phyloP scores from a whole-genome alignment of 1,140 invertebrate species.

The Druon quercuslanigerum region DNA sequence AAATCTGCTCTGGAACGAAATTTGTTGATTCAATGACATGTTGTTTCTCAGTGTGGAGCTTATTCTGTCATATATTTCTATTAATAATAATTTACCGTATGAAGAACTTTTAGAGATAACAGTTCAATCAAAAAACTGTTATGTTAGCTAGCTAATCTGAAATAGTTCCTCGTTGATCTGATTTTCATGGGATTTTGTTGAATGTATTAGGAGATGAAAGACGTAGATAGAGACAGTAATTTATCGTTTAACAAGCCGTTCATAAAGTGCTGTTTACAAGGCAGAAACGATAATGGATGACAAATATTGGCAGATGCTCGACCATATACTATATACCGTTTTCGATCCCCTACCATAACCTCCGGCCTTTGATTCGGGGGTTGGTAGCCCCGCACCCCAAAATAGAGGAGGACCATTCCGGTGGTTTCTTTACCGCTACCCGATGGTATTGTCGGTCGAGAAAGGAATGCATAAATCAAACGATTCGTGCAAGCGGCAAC shows the following conservation, averaged over 20 bases:
- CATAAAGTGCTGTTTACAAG: constrained; percentile 69
- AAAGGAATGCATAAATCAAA: constrained; percentile 73
- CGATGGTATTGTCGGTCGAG: constrained; percentile 58
- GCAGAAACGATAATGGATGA: constrained; percentile 72
- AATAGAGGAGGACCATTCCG: constrained; percentile 61
- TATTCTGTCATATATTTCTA: too few species aligned
- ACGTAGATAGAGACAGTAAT: constrained; percentile 1
- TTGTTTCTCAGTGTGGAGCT: too few species aligned
- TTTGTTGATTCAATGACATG: too few species aligned
- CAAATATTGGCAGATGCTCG: constrained; percentile 76
- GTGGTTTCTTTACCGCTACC: constrained; percentile 64
- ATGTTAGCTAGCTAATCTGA: too few species aligned
- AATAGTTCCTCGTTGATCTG: too few species aligned
- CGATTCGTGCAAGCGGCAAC: constrained; percentile 59
- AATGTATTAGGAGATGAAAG: neutral
- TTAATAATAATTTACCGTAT: too few species aligned
- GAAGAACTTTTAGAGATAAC: too few species aligned
- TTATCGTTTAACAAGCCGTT: constrained; percentile 60
- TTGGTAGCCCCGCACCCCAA: constrained; percentile 50
- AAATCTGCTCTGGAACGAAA: too few species aligned
- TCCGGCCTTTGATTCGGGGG: constrained; percentile 47
- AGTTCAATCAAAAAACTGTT: too few species aligned
- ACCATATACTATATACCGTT: constrained; percentile 39
- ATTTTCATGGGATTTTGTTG: neutral
- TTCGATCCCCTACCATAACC: constrained; percentile 44